Percentiles rank a stretch among this genome's conserved stretches.
These are phyloP conservation scores for Lasioglossum baleicum DNA, from an alignment of 1,140 invertebrate genomes.

Conservation along the genomic window DNA sequence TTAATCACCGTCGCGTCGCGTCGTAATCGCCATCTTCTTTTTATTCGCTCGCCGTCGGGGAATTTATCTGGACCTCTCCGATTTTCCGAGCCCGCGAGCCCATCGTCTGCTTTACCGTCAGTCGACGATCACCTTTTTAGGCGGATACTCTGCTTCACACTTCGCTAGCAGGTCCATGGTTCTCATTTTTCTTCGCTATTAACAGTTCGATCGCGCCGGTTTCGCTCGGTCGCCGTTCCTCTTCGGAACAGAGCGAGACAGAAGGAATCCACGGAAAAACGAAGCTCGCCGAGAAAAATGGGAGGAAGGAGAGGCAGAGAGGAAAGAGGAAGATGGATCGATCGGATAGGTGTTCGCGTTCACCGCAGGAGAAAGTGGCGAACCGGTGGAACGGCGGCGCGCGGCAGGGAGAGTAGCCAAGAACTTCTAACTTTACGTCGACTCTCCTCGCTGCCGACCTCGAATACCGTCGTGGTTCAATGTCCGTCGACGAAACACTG, in stretches of 20 bases:
- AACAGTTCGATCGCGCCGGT: too few species aligned
- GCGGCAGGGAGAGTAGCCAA: conserved; percentile 68
- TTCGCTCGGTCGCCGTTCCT: too few species aligned
- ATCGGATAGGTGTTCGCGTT: conserved; percentile 51
- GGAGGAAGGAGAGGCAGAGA: neutral
- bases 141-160: neutral
- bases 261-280: neutral
- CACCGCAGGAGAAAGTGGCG: conserved; percentile 70
- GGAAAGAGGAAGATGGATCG: conserved; percentile 23
- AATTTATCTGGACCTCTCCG: conserved; percentile 4
- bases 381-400: conserved; percentile 40
- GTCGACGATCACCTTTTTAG: neutral
- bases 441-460: conserved; percentile 68
- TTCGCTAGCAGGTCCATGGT: too few species aligned
- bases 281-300: neutral
- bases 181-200: too few species aligned
- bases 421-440: conserved; percentile 67
- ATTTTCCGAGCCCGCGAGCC: neutral
- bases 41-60: conserved; percentile 12
- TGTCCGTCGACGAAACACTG: conserved; percentile 49
- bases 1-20: neutral
- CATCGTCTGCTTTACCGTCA: too few species aligned
- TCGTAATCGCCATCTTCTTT: neutral
- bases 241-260: neutral
- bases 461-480: conserved; percentile 68